Evolutionary conservation across 1,140 invertebrate genomes (phyloP).

Genomic region (Apis dorsata): DNA sequence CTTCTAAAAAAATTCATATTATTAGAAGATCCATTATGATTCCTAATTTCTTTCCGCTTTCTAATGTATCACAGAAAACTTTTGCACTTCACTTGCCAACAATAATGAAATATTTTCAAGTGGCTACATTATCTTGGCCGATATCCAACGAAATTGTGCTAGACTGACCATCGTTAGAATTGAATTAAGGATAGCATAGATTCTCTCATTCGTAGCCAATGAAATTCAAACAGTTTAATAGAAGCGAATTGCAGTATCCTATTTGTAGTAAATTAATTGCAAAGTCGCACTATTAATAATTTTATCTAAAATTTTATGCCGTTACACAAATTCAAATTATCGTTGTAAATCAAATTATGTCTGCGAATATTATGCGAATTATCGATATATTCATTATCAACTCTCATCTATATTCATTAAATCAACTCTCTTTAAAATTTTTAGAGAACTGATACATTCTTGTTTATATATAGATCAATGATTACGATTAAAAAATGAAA

Average conservation of each 20-base stretch:
- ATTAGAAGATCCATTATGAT: too few species aligned
- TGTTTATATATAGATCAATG: too few species aligned
- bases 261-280: conserved; percentile 4
- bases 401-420: too few species aligned
- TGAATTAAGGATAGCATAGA: conserved; percentile 19
- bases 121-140: conserved; percentile 50
- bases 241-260: not conserved
- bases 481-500: too few species aligned
- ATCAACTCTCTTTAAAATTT: too few species aligned
- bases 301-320: not conserved
- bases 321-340: too few species aligned
- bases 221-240: not conserved
- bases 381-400: too few species aligned
- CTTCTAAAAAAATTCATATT: too few species aligned
- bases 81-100: not conserved
- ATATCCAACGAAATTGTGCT: conserved; percentile 43
- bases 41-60: not conserved
- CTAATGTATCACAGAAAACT: not conserved
- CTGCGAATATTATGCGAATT: too few species aligned
- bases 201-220: not conserved
- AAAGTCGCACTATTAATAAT: not conserved
- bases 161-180: not conserved
- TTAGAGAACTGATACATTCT: too few species aligned
- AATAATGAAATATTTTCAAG: conserved; percentile 18
- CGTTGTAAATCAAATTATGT: not conserved